Percentiles rank a stretch among this genome's conserved stretches.
Evolutionary conservation across 2,888 invertebrate species (phyloP).

Genomic region (Hemithea aestivaria): DNA sequence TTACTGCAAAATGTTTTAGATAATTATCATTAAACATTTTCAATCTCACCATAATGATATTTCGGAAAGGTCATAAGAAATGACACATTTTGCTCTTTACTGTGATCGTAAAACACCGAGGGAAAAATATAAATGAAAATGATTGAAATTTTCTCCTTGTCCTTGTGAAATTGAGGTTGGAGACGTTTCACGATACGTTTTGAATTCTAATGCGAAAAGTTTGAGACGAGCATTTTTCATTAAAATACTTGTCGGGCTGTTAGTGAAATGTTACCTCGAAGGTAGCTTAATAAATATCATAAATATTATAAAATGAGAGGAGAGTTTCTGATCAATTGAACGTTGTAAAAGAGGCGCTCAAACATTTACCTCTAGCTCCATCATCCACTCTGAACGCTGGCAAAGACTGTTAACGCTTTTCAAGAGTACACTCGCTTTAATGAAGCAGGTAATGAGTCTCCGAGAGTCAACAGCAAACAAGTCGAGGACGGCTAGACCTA

Average conservation of each 20-base stretch:
- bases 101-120: constrained; percentile 22
- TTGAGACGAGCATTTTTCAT: too few species aligned
- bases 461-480: constrained; percentile 56
- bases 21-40: constrained; percentile 27
- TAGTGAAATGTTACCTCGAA: constrained; percentile 4
- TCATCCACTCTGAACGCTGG: constrained; percentile 12
- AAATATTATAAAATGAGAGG: not conserved
- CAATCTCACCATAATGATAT: constrained; percentile 18
- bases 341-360: not conserved
- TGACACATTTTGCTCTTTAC: constrained; percentile 22
- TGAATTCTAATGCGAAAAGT: constrained; percentile 18
- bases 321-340: constrained; percentile 1
- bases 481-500: constrained; percentile 30
- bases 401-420: constrained; percentile 40
- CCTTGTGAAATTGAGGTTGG: constrained; percentile 24
- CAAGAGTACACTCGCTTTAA: constrained; percentile 58
- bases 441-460: constrained; percentile 67
- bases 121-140: constrained; percentile 20
- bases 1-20: constrained; percentile 40
- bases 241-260: too few species aligned
- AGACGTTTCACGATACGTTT: constrained; percentile 22
- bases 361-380: too few species aligned
- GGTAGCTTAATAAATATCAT: not conserved
- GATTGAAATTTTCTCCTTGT: constrained; percentile 32
- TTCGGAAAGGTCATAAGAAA: constrained; percentile 24